These are phyloP conservation scores for Chloromyia formosa DNA, from an alignment of 2,888 invertebrate genomes.

Conservation along the genomic window DNA sequence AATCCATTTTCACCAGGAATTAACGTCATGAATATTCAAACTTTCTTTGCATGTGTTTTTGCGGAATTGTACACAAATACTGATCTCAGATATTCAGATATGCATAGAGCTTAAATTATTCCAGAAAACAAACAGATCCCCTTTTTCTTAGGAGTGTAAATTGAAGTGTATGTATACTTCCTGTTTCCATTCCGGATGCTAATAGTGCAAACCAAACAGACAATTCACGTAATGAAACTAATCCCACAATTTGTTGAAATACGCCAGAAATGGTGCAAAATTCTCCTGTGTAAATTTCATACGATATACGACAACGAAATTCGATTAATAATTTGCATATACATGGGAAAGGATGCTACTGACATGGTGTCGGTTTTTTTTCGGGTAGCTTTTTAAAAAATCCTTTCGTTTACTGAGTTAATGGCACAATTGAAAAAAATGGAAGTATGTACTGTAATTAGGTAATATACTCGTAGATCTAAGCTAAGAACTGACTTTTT, in stretches of 20 bases:
- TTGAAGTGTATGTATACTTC: conserved; percentile 23
- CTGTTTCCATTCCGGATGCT: background rate
- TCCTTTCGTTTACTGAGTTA: too few relatives aligned
- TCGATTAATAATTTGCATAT: conserved; percentile 33
- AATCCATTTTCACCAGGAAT: conserved; percentile 25
- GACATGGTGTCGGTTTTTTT: too few relatives aligned
- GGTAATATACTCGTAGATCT: too few relatives aligned
- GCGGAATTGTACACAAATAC: conserved; percentile 11
- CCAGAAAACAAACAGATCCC: background rate
- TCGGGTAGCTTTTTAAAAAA: too few relatives aligned
- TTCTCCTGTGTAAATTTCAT: conserved; percentile 26
- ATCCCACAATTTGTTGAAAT: background rate
- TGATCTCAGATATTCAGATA: background rate
- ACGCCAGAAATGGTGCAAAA: conserved; percentile 12
- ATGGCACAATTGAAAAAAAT: too few relatives aligned
- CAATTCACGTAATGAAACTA: conserved; percentile 15
- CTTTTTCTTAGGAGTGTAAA: background rate
- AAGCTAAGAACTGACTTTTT: too few relatives aligned
- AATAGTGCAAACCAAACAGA: conserved; percentile 9
- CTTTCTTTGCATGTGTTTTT: conserved; percentile 30
- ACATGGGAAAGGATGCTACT: conserved; percentile 21
- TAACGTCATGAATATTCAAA: conserved; percentile 40
- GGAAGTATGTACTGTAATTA: too few relatives aligned
- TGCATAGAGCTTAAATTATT: too few relatives aligned
- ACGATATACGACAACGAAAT: background rate